A percentile compares a stretch with the other conserved stretches of the same genome.
These are phyloP conservation scores for Hyposoter dolosus DNA, from an alignment of 2,888 invertebrate genomes.

Conservation along the genomic window DNA sequence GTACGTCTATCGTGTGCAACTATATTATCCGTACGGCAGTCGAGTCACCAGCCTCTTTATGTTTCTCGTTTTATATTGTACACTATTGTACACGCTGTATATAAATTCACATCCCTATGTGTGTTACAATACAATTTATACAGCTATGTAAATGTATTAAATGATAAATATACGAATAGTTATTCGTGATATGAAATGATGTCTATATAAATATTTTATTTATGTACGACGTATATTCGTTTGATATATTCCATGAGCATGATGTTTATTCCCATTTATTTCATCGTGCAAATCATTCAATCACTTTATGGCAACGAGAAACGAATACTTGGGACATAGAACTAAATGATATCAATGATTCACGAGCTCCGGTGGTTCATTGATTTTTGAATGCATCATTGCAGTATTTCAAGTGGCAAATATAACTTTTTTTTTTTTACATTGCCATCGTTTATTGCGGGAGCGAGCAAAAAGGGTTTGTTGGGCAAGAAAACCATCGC, in stretches of 20 bases:
- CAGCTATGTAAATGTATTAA: neutral
- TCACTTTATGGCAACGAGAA: slow-evolving; percentile 17
- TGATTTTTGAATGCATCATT: neutral
- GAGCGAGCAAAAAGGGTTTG: neutral
- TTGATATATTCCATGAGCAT: neutral
- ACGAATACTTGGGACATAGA: neutral
- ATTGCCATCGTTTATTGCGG: neutral
- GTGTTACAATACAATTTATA: neutral
- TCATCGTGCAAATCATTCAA: slow-evolving; percentile 53
- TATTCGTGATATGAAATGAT: neutral
- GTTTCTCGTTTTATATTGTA: slow-evolving; percentile 31
- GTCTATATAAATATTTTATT: neutral
- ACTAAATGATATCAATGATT: slow-evolving; percentile 5
- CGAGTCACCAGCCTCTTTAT: slow-evolving; percentile 32
- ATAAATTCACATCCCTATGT: neutral
- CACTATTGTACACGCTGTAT: slow-evolving; percentile 8
- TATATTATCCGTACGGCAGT: slow-evolving; percentile 48
- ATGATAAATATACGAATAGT: slow-evolving; percentile 18
- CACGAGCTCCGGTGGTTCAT: neutral
- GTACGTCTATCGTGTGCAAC: slow-evolving; percentile 41
- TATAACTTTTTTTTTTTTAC: neutral
- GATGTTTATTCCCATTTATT: slow-evolving; percentile 47
- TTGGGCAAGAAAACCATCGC: neutral
- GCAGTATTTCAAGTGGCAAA: neutral
- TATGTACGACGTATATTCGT: neutral